Base-by-base conservation (phyloP, 2,797 vertebrate genomes). In the Rhabdomys pumilio region DNA sequence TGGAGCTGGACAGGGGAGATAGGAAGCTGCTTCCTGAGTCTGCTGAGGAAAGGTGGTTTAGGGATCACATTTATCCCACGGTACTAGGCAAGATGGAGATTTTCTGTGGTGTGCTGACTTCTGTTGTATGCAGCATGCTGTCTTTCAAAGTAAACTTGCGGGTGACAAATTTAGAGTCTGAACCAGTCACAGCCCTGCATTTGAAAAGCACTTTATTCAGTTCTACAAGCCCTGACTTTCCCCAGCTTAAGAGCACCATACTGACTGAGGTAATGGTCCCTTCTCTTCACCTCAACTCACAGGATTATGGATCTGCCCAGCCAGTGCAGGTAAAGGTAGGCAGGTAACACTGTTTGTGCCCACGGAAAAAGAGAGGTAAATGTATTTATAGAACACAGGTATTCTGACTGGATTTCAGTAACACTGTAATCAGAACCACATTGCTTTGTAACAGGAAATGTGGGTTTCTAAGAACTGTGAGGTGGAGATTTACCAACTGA, bases 381-480 rank as follows among this genome's bases (percentile, higher is more conserved):
- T 55, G 20, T 29, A 22, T n/a, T 72, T n/a, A 50, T 7, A 41
- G 86, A 96, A 85, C 47, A 47, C 90, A 96, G 94, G 91, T 96
- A 92, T 69, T 59, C 1, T n/a, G 85, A 59, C 89, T 84, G 89
- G 82, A 72, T 80, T 95, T 97, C 95, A 91, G 2, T 80, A 91
- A 72, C 26, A n/a, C 91, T 88, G 8, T 98, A 98, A 97, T 97
- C 96, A 95, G 93, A 97, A 96, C 77, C 94, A 96, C 82, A 97
- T 96, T 97, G 94, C 83, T 95, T 81, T 91, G 26, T 84, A 94
- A 87, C 6, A 53, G 93, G 85, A 96, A 97, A 95, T 92, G 89
- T 93, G 85, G 69, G 79, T 86, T 94, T 96, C 90, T 95, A 94
- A 97, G 96, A 97, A 92, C 92, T 96, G 82, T 85, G 86, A 89